Evolutionary conservation across 2,888 invertebrate species (phyloP).

Genomic region (Girardia tigrina): DNA sequence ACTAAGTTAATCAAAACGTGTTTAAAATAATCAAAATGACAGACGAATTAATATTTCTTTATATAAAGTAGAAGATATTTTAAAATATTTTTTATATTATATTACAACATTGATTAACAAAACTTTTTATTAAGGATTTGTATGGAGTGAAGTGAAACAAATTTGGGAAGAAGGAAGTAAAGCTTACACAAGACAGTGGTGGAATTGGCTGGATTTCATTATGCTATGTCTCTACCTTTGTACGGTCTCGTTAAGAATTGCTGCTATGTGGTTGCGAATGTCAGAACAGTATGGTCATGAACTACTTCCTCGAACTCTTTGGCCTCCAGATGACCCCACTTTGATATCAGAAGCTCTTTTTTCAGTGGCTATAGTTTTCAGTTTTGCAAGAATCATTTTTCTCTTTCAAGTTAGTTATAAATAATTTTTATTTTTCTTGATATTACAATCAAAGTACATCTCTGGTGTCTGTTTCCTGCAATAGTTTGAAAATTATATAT

Average conservation of each 20-base stretch:
- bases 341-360: conserved; percentile 54
- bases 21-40: too few relatives aligned
- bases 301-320: conserved; percentile 48
- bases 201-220: conserved; percentile 56
- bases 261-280: conserved; percentile 46
- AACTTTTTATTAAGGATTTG: conserved; percentile 50
- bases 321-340: conserved; percentile 54
- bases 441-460: too few relatives aligned
- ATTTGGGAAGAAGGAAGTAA: conserved; percentile 55
- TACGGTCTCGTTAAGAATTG: conserved; percentile 53
- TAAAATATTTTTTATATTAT: too few relatives aligned
- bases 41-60: too few relatives aligned
- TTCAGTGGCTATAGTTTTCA: conserved; percentile 55
- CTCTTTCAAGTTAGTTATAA: conserved; percentile 50
- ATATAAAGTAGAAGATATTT: too few relatives aligned
- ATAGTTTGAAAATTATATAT: too few relatives aligned
- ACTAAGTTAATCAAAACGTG: too few relatives aligned
- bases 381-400: conserved; percentile 55
- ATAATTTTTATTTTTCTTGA: background rate
- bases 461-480: too few relatives aligned
- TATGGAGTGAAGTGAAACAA: conserved; percentile 56
- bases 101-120: too few relatives aligned
- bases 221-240: conserved; percentile 55
- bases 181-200: conserved; percentile 54
- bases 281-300: conserved; percentile 47